Percentiles rank a stretch among this genome's conserved stretches.
Conservation (phyloP, 2,797 vertebrate species). For the Rhynchotus rufescens region DNA sequence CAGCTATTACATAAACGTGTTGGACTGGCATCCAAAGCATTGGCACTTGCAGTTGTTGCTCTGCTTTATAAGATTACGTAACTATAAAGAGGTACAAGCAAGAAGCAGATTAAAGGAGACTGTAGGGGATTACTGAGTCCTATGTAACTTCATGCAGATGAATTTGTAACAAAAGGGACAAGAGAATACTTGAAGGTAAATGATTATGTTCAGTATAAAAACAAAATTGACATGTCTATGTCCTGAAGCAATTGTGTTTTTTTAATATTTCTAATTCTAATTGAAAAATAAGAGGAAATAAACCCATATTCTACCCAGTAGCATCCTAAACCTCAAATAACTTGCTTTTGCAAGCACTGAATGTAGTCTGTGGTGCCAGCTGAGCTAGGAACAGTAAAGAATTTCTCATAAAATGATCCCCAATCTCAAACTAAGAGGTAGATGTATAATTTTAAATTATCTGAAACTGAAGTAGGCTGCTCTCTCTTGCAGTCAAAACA, state of each 20-base stretch:
- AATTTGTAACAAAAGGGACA: background rate
- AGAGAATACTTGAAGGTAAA: background rate
- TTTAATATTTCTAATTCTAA: background rate
- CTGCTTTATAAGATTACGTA: background rate
- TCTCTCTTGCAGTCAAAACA: constrained; percentile 55
- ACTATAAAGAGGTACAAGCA: background rate
- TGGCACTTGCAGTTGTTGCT: background rate
- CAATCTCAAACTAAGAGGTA: too few species aligned
- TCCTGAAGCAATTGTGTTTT: background rate
- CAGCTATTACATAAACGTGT: background rate
- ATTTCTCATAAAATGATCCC: background rate
- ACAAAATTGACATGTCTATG: background rate
- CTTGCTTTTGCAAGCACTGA: background rate
- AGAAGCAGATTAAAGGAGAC: background rate
- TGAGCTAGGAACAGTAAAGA: background rate
- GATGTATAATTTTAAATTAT: too few species aligned
- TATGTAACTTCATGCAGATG: background rate
- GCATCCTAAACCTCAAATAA: background rate
- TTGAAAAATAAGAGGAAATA: background rate
- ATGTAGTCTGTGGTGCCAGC: background rate
- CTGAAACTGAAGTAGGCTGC: constrained; percentile 36
- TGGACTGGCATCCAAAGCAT: background rate
- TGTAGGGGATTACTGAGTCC: background rate
- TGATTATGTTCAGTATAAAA: background rate
- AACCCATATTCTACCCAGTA: background rate